Evolutionary conservation across 2,888 invertebrate genomes (phyloP).

Genomic region (Trichogramma dendrolimi): DNA sequence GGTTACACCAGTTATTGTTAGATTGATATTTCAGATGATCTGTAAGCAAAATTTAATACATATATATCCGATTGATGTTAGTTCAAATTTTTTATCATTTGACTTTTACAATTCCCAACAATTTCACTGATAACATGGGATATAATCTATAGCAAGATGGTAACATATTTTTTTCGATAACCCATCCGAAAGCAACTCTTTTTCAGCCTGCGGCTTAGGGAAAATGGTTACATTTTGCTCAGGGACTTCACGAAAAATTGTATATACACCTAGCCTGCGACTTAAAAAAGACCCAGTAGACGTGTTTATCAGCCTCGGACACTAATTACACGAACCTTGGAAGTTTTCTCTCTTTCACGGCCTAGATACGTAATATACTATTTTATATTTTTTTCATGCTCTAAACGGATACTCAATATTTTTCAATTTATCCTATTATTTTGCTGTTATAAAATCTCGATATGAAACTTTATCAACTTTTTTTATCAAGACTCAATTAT

Average conservation of each 20-base stretch:
- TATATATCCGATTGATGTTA: too few relatives aligned
- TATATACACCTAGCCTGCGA: too few relatives aligned
- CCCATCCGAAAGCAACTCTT: conserved; percentile 23
- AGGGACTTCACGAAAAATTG: too few relatives aligned
- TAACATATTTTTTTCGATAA: conserved; percentile 32
- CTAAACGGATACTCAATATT: background rate
- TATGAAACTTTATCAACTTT: background rate
- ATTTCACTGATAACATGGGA: conserved; percentile 43
- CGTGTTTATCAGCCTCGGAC: too few relatives aligned
- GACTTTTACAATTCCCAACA: conserved; percentile 11
- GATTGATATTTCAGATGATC: too few relatives aligned
- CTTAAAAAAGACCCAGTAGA: too few relatives aligned
- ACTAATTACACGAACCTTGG: too few relatives aligned
- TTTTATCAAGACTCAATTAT: background rate
- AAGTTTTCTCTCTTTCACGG: too few relatives aligned
- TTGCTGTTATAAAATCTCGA: background rate
- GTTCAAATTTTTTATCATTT: too few relatives aligned
- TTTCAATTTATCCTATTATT: background rate
- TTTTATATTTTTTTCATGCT: background rate
- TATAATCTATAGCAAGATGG: conserved; percentile 43
- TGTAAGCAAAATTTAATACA: too few relatives aligned
- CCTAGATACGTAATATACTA: too few relatives aligned
- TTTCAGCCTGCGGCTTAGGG: background rate
- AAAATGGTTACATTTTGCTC: too few relatives aligned
- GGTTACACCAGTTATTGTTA: background rate